Base-by-base conservation (phyloP, 1,140 invertebrate genomes). In the Solenopsis invicta region DNA sequence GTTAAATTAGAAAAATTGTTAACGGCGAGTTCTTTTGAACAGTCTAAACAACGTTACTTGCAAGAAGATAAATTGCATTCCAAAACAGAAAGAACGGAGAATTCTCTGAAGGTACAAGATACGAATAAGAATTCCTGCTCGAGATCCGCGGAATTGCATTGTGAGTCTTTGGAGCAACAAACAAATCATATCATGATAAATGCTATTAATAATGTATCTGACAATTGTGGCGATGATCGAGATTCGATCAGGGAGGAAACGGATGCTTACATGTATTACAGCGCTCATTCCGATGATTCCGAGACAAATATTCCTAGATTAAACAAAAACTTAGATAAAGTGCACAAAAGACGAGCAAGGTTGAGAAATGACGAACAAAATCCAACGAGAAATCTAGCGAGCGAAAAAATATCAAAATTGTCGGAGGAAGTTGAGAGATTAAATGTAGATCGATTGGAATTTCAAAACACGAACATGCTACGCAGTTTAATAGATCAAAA, bases 401-500 rank as follows among this genome's bases (percentile, higher is more conserved):
- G 71, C n/a, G 89, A 88, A 48, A 67, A 91, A 24, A 54, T 76
- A 21, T 48, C 69, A 1, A 76, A 16, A 59, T 54, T 92, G 21
- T 45, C 59, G 8, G 48, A 85, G 48, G 88, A 93, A 59, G 59
- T 92, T n/a, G 88, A 88, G 24, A 88, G 67, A 76, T 72, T 92
- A 34, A 89, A 82, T 41, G 34, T 24, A 8, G 85, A 93, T 72
- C 82, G 76, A 54, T 18, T 64, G 0, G 77, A 92, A 54, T 87
- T 54, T 64, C 82, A 64, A 5, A n/a, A 12, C 21, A 10, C 82
- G 8, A 95, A 94, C 59, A 71, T 95, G 66, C 77, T 76, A 21
- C 77, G 82, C 45, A 90, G 93, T 29, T 80, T 95, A 81, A 88
- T 88, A 52, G 88, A 82, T 6, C 93, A 94, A 64, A 94, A 89